These are phyloP conservation scores for Dryas iulia DNA, from an alignment of 1,140 invertebrate genomes.

Conservation along the genomic window DNA sequence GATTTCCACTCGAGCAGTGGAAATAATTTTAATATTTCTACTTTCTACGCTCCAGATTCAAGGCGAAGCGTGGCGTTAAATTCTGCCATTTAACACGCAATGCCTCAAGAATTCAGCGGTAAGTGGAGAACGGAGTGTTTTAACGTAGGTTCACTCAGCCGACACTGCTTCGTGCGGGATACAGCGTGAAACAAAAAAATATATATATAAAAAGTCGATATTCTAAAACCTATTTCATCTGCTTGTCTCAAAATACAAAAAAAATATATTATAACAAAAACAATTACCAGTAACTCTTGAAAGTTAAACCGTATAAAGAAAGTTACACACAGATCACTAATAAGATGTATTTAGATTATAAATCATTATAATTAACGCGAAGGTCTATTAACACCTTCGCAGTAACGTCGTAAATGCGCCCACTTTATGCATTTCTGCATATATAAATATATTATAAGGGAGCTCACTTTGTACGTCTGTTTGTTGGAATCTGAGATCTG, in stretches of 20 bases:
- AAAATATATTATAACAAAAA: too few species aligned
- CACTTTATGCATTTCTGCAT: slow-evolving; percentile 6
- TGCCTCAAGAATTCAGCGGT: too few species aligned
- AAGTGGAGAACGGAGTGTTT: too few species aligned
- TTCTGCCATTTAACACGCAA: too few species aligned
- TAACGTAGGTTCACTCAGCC: too few species aligned
- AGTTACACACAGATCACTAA: background rate
- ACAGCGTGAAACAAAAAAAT: background rate
- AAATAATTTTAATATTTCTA: too few species aligned
- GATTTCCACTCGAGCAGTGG: too few species aligned
- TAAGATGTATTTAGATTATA: slow-evolving; percentile 8
- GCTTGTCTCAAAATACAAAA: too few species aligned
- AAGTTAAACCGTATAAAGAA: background rate
- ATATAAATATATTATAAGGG: background rate
- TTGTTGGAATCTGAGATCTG: background rate
- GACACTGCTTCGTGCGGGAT: background rate
- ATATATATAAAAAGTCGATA: too few species aligned
- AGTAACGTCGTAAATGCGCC: background rate
- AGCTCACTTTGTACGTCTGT: background rate
- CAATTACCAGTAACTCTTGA: background rate
- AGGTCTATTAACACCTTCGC: slow-evolving; percentile 4
- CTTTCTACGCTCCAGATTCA: too few species aligned
- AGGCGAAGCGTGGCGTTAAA: too few species aligned
- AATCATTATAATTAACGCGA: slow-evolving; percentile 12
- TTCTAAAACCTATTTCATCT: too few species aligned